A percentile compares a stretch with the other conserved stretches of the same genome.
Conservation (phyloP, 2,113 vertebrate species). For the Cisticola juncidis region DNA sequence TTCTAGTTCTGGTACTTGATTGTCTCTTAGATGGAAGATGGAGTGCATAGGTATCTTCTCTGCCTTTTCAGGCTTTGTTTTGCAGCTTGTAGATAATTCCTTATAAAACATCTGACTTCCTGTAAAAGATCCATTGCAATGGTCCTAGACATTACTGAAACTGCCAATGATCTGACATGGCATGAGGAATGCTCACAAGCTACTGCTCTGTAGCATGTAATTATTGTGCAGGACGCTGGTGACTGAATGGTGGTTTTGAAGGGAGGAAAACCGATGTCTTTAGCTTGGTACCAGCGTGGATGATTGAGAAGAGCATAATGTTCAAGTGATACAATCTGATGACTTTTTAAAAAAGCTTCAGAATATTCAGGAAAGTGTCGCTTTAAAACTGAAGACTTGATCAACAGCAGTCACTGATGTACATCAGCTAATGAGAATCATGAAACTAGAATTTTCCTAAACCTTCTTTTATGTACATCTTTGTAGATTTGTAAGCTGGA, state of each 20-base stretch:
- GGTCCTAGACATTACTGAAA: background rate
- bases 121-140: background rate
- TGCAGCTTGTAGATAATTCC: background rate
- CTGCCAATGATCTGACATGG: background rate
- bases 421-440: background rate
- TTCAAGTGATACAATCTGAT: background rate
- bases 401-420: background rate
- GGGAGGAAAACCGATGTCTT: background rate
- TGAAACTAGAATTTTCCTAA: background rate
- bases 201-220: background rate
- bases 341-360: background rate
- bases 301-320: background rate
- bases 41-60: background rate
- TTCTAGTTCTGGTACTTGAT: background rate
- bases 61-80: background rate
- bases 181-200: background rate
- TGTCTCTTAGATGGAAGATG: background rate
- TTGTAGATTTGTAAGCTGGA: background rate
- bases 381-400: background rate
- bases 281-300: background rate
- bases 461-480: background rate
- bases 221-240: background rate
- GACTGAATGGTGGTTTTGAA: background rate
- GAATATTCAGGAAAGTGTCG: background rate
- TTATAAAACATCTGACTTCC: background rate